Evolutionary conservation across 1,140 invertebrate genomes (phyloP).

Genomic region (Trichonephila inaurata): DNA sequence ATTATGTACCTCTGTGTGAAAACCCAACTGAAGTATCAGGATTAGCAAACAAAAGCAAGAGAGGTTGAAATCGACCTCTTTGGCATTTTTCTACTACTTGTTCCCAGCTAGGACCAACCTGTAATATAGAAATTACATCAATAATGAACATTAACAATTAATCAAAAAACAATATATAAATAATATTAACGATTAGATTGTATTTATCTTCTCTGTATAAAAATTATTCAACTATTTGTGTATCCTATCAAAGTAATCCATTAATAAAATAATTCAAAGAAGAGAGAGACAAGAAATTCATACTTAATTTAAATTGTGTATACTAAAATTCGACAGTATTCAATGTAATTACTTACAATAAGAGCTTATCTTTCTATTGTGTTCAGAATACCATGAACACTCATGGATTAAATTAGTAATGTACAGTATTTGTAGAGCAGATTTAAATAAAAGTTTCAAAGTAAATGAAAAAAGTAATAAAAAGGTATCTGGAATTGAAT

Average conservation of each 20-base stretch:
- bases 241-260: not conserved
- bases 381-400: too few relatives aligned
- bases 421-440: too few relatives aligned
- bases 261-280: too few relatives aligned
- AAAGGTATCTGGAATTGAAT: too few relatives aligned
- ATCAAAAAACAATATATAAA: not conserved
- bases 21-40: conserved; percentile 88
- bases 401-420: too few relatives aligned
- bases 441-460: too few relatives aligned
- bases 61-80: conserved; percentile 93
- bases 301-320: too few relatives aligned
- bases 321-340: too few relatives aligned
- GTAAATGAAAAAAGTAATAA: too few relatives aligned
- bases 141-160: not conserved
- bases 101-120: conserved; percentile 93
- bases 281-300: too few relatives aligned
- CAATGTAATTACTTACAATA: too few relatives aligned
- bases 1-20: conserved; percentile 84
- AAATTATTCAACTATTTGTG: not conserved
- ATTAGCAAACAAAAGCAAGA: conserved; percentile 93
- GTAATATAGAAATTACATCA: not conserved
- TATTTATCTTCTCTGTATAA: not conserved
- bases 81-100: conserved; percentile 94
- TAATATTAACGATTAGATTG: not conserved
- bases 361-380: too few relatives aligned